These are phyloP conservation scores for Lagria hirta DNA, from an alignment of 2,888 invertebrate genomes.

Conservation along the genomic window DNA sequence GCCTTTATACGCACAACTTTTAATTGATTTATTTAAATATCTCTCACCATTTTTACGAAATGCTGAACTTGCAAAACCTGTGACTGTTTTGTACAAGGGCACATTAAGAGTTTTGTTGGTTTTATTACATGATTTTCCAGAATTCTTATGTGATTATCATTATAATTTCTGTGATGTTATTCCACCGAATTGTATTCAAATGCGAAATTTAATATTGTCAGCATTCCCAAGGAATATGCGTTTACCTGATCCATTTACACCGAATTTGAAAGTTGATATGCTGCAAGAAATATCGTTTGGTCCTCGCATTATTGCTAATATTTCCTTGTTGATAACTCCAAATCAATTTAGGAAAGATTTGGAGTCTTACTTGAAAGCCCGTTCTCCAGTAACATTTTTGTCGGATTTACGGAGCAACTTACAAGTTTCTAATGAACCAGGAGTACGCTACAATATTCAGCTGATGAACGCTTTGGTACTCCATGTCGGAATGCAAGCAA, in stretches of 20 bases:
- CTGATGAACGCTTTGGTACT: conserved; percentile 96
- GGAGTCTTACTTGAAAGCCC: conserved; percentile 92
- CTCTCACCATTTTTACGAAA: conserved; percentile 95
- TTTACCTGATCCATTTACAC: conserved; percentile 97
- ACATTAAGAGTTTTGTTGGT: conserved; percentile 93
- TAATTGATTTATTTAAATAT: conserved; percentile 95
- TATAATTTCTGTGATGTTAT: conserved; percentile 99
- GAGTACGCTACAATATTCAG: conserved; percentile 87
- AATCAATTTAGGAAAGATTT: conserved; percentile 91
- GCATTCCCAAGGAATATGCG: conserved; percentile 99
- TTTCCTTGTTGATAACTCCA: conserved; percentile 83
- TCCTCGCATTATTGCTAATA: conserved; percentile 88
- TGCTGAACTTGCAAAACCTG: conserved; percentile 92
- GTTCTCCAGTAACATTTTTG: conserved; percentile 93
- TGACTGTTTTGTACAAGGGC: conserved; percentile 93
- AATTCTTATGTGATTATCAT: conserved; percentile 98
- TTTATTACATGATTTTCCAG: conserved; percentile 97
- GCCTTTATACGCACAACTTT: conserved; percentile 95
- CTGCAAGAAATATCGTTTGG: conserved; percentile 84
- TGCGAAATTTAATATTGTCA: conserved; percentile 96
- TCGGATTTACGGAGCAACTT: conserved; percentile 89
- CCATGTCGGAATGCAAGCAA: conserved; percentile 97
- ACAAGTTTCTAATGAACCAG: conserved; percentile 86
- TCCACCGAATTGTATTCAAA: conserved; percentile 98
- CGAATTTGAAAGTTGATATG: conserved; percentile 92